Percentiles rank a stretch among this genome's conserved stretches.
Evolutionary conservation across 2,888 invertebrate species (phyloP).

Genomic region (Mythimna ferrago): DNA sequence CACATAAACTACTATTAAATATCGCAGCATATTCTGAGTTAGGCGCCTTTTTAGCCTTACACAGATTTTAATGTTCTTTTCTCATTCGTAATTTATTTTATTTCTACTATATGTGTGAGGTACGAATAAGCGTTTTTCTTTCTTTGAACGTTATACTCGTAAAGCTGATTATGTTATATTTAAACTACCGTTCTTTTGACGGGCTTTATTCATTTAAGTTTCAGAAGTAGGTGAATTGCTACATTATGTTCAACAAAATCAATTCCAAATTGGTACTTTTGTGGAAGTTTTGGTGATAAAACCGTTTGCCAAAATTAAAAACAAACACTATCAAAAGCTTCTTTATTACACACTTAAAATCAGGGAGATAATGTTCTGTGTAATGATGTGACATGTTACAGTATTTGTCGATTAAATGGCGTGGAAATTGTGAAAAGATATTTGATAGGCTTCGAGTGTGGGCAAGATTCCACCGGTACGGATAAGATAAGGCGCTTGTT

Average conservation of each 20-base stretch:
- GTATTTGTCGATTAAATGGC: slow-evolving; percentile 82
- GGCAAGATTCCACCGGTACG: slow-evolving; percentile 67
- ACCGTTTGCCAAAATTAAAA: slow-evolving; percentile 8
- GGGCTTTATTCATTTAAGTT: slow-evolving; percentile 14
- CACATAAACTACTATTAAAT: no score
- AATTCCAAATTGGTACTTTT: neutral
- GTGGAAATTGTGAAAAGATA: slow-evolving; percentile 84
- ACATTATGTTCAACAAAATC: neutral
- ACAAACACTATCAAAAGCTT: slow-evolving; percentile 11
- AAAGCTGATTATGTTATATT: no score
- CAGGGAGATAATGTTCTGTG: slow-evolving; percentile 70
- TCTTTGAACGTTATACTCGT: no score
- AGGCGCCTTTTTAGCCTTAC: no score
- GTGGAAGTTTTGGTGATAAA: neutral
- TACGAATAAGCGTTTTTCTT: no score
- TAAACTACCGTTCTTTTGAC: slow-evolving; percentile 24
- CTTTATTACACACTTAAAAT: slow-evolving; percentile 57
- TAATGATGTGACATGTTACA: slow-evolving; percentile 76
- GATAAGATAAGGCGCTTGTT: slow-evolving; percentile 78
- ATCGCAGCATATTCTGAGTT: no score
- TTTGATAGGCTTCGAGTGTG: slow-evolving; percentile 77
- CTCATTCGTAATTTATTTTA: no score
- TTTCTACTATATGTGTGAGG: no score
- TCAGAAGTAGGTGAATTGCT: slow-evolving; percentile 15
- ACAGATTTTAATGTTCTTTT: no score